phyloP scores from a whole-genome alignment of 2,113 vertebrate genomes.

The Mastomys coucha region DNA sequence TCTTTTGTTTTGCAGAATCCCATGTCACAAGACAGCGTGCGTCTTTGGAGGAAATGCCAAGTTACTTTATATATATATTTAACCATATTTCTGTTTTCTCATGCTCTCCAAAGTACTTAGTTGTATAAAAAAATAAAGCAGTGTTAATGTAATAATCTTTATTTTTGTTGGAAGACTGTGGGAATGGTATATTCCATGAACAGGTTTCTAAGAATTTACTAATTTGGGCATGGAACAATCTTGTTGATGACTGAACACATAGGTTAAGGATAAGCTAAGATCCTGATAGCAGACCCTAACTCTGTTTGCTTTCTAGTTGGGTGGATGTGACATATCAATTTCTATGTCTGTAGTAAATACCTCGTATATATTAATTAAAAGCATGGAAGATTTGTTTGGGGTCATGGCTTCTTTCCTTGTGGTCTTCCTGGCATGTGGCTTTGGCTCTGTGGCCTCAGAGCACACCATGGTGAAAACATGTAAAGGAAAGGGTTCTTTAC shows the following conservation, averaged over 20 bases:
- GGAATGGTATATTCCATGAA: background rate
- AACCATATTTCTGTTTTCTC: conserved; percentile 16
- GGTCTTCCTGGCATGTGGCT: background rate
- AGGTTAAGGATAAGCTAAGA: background rate
- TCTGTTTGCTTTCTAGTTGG: background rate
- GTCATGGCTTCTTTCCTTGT: background rate
- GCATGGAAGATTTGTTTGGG: background rate
- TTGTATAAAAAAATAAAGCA: conserved; percentile 63
- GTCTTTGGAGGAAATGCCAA: conserved; percentile 24
- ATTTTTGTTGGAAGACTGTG: background rate
- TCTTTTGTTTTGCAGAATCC: conserved; percentile 65
- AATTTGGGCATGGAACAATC: background rate
- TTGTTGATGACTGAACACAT: background rate
- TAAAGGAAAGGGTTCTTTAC: background rate
- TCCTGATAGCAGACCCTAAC: background rate
- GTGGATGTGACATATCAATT: background rate
- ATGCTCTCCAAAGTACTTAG: background rate
- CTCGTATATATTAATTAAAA: background rate
- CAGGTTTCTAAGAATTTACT: background rate
- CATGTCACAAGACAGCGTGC: background rate
- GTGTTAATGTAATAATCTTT: background rate
- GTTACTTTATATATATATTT: conserved; percentile 40
- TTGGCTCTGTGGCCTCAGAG: background rate
- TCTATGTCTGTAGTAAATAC: background rate
- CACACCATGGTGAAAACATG: background rate